Evolutionary conservation across 2,113 vertebrate genomes (phyloP).

Genomic region (Sisor rabdophorus): DNA sequence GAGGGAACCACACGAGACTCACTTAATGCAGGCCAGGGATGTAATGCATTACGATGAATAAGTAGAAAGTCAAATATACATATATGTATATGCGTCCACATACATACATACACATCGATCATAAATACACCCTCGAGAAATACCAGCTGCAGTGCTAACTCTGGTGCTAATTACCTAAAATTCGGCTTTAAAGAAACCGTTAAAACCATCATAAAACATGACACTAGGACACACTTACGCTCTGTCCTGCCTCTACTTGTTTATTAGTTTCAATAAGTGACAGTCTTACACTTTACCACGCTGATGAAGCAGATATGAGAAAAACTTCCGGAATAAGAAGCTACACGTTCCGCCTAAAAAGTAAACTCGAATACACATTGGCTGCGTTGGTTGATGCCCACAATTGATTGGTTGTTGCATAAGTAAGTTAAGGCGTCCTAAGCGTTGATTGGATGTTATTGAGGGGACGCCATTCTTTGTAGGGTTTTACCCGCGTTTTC

Average conservation of each 20-base stretch:
- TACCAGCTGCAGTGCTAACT: not conserved
- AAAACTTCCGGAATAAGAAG: constrained; percentile 25
- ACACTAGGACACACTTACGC: not conserved
- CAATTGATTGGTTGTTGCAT: constrained; percentile 9
- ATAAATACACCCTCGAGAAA: not conserved
- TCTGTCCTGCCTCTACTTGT: too few relatives aligned
- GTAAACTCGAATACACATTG: constrained; percentile 8
- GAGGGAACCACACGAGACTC: too few relatives aligned
- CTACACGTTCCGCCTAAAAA: not conserved
- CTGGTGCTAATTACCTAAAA: not conserved
- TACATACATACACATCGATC: too few relatives aligned
- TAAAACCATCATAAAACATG: not conserved
- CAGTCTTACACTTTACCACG: constrained; percentile 20
- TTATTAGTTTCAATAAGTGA: not conserved
- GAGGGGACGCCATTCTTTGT: not conserved
- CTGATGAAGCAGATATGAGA: not conserved
- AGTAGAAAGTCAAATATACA: too few relatives aligned
- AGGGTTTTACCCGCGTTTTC: constrained; percentile 22
- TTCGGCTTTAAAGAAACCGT: not conserved
- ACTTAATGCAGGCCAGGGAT: too few relatives aligned
- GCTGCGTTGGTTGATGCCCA: not conserved
- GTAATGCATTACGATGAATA: too few relatives aligned
- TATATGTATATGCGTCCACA: too few relatives aligned
- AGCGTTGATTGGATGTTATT: constrained; percentile 20
- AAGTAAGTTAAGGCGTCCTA: not conserved